Conservation (phyloP, 2,113 vertebrate species). For the Pandion haliaetus region DNA sequence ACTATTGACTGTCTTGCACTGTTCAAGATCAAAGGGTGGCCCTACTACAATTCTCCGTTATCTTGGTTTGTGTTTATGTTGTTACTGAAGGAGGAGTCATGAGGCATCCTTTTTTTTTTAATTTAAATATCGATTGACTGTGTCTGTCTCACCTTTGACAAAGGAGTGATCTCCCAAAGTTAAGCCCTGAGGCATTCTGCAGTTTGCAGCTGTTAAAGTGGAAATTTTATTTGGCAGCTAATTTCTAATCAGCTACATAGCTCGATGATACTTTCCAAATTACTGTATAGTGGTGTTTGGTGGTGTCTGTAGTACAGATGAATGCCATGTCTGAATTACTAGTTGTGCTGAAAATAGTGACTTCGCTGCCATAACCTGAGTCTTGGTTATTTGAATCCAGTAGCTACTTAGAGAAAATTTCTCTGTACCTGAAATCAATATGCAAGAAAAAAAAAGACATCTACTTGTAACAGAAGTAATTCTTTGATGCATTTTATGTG, state of each 20-base stretch:
- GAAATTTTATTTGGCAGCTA: not conserved
- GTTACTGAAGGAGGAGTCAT: not conserved
- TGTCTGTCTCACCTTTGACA: not conserved
- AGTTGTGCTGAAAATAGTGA: not conserved
- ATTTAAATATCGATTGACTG: not conserved
- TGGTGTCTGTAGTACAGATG: not conserved
- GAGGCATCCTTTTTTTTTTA: not conserved
- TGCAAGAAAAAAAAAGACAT: not conserved
- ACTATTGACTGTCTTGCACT: not conserved
- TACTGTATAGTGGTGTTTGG: not conserved
- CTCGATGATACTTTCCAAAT: not conserved
- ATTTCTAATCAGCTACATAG: not conserved
- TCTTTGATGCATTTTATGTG: not conserved
- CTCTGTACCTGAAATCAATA: not conserved
- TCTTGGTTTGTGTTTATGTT: not conserved
- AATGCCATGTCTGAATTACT: not conserved
- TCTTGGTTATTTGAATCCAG: not conserved
- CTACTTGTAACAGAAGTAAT: not conserved
- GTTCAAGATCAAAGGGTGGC: not conserved
- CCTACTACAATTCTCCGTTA: not conserved
- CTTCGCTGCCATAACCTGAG: not conserved
- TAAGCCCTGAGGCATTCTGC: not conserved
- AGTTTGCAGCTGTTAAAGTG: not conserved
- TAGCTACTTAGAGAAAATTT: not conserved
- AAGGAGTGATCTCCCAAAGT: not conserved